These are phyloP conservation scores for Siderastrea siderea DNA, from an alignment of 92 coral and sea anemone genomes.

Conservation along the genomic window DNA sequence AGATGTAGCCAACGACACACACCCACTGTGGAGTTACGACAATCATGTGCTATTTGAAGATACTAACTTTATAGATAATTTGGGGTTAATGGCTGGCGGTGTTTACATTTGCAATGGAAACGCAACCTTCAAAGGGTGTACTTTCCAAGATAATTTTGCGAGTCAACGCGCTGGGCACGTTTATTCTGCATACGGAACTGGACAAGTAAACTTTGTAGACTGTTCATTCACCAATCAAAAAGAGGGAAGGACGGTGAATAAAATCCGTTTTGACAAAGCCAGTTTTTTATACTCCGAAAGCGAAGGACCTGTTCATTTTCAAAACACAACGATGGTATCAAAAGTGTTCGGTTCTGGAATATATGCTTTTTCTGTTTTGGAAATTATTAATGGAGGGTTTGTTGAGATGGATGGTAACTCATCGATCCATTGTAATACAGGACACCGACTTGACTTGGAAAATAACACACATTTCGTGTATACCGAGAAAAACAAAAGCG, in stretches of 20 bases:
- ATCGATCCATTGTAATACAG: conserved; percentile 9
- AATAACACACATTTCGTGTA: conserved; percentile 25
- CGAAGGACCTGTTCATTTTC: too few relatives aligned
- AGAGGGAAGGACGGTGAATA: neutral
- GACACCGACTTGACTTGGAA: conserved; percentile 1
- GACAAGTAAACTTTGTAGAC: too few relatives aligned
- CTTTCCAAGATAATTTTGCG: too few relatives aligned
- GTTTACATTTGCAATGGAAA: conserved; percentile 29
- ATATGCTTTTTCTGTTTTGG: neutral
- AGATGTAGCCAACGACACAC: neutral
- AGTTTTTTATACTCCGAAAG: too few relatives aligned
- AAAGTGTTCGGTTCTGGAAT: neutral
- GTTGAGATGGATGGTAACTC: conserved; percentile 16
- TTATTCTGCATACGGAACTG: too few relatives aligned
- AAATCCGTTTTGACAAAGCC: neutral
- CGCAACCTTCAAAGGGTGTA: conserved; percentile 24
- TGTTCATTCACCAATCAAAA: neutral
- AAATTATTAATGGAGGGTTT: conserved; percentile 19
- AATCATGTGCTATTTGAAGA: conserved; percentile 44
- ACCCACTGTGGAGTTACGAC: conserved; percentile 50
- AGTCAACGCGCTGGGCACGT: too few relatives aligned
- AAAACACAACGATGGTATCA: neutral
- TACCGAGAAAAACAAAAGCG: neutral
- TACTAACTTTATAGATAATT: conserved; percentile 17
- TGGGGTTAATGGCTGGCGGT: conserved; percentile 22